A percentile compares a stretch with the other conserved stretches of the same genome.
These are phyloP conservation scores for Edolisoma coerulescens DNA, from an alignment of 2,113 vertebrate species.

Conservation along the genomic window DNA sequence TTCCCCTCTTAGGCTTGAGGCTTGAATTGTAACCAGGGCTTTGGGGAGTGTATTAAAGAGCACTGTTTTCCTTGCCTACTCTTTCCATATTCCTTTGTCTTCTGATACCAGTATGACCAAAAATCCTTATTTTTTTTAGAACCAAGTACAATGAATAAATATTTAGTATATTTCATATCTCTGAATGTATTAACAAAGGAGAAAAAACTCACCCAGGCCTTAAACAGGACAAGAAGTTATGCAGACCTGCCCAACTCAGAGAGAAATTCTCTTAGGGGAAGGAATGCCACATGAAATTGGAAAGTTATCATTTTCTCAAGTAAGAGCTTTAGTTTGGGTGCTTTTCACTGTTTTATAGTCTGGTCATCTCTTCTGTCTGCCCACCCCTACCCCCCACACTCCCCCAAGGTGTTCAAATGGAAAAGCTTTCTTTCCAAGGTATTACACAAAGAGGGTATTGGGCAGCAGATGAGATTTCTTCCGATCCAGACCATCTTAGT, in stretches of 20 bases:
- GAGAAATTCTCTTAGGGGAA: neutral
- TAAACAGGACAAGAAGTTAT: neutral
- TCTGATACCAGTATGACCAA: fast-evolving
- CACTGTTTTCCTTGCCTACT: neutral
- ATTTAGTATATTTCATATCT: neutral
- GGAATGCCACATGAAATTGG: neutral
- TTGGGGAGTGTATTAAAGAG: neutral
- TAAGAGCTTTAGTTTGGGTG: neutral
- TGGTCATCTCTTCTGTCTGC: neutral
- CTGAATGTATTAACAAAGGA: neutral
- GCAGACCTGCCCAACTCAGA: neutral
- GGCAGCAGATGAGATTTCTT: neutral
- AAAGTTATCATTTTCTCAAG: neutral
- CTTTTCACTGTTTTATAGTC: neutral
- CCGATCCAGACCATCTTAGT: neutral
- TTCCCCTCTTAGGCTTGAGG: neutral
- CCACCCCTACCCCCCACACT: neutral
- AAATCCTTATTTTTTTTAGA: neutral
- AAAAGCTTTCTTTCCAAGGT: neutral
- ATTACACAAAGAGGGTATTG: neutral
- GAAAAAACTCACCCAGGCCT: neutral
- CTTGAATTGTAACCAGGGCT: neutral
- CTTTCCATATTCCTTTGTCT: neutral
- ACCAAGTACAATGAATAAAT: neutral
- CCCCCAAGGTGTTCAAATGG: neutral